Evolutionary conservation across 2,888 invertebrate species (phyloP), one percentile per base, ranked within the genome.

Genomic region (Chalcis sispes): DNA sequence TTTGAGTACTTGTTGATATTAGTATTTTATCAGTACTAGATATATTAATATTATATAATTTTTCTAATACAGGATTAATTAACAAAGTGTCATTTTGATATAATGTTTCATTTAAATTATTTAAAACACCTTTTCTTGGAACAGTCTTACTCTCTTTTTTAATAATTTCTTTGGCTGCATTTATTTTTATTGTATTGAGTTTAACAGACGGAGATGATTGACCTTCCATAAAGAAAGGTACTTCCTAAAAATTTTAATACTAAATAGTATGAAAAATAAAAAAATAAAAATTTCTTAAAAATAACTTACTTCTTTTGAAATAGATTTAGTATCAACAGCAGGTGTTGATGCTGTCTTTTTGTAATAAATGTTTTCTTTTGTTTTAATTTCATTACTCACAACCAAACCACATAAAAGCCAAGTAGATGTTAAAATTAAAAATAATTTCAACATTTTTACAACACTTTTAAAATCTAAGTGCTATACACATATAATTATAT

Each of bases 111-210:
- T 4, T 52, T 18, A 40, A 54, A n/a, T 58, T 52, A 32, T 70
- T 59, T 46, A 65, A 13, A 42, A 72, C 77, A 18, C 77, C 77
- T 75, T 77, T 77, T 8, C 66, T 66, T 15, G 77, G 73, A n/a
- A 72, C 72, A 48, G 59, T 73, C 46, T 69, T 77, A 40, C 76
- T 67, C n/a, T 64, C 72, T 36, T 72, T 76, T 23, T 72, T 76
- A 10, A 52, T 58, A 46, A 46, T 40, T 52, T 62, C 27, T 40
- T 27, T 42, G 10, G 27, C 29, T 13, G 29, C 25, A 62, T 64
- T 65, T 1, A 54, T 25, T 40, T 72, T 77, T 48, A 27, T 15
- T 0, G 61, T 36, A 20, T 69, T 64, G 3, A 62, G 20, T 48
- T 64, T 50, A 13, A 65, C 7, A 2, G 29, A 36, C 1, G 32